A percentile compares a stretch with the other conserved stretches of the same genome.
These are phyloP conservation scores for Mayetiola destructor DNA, from an alignment of 2,888 invertebrate genomes.

Conservation along the genomic window DNA sequence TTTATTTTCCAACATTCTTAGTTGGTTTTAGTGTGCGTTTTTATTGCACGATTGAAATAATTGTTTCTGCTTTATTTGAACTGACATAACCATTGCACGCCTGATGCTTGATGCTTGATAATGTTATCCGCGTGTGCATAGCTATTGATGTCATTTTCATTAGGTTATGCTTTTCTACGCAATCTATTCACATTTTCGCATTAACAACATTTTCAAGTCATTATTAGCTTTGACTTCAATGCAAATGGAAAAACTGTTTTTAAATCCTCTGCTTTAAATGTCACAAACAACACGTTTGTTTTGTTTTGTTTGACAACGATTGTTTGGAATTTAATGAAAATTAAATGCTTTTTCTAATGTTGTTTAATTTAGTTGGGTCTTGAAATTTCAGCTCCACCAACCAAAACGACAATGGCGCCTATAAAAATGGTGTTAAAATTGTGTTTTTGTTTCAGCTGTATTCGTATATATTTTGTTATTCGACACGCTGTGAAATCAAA, in stretches of 20 bases:
- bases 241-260: not conserved
- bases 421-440: not conserved
- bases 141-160: constrained; percentile 11
- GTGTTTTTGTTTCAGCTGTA: not conserved
- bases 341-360: constrained; percentile 14
- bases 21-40: not conserved
- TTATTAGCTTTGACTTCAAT: not conserved
- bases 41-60: constrained; percentile 8
- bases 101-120: too few relatives aligned
- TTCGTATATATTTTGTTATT: not conserved
- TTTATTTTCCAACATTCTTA: too few relatives aligned
- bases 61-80: constrained; percentile 11
- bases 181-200: constrained; percentile 1
- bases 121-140: not conserved
- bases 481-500: not conserved
- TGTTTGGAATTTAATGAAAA: constrained; percentile 16
- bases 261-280: not conserved
- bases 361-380: constrained; percentile 2
- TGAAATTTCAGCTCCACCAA: not conserved
- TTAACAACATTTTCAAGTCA: constrained; percentile 12
- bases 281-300: not conserved
- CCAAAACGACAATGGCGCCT: not conserved
- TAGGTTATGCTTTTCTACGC: not conserved
- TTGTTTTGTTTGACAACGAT: not conserved
- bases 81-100: not conserved